Conservation (phyloP, 2,888 invertebrate genomes). For the Aplocera efformata region DNA sequence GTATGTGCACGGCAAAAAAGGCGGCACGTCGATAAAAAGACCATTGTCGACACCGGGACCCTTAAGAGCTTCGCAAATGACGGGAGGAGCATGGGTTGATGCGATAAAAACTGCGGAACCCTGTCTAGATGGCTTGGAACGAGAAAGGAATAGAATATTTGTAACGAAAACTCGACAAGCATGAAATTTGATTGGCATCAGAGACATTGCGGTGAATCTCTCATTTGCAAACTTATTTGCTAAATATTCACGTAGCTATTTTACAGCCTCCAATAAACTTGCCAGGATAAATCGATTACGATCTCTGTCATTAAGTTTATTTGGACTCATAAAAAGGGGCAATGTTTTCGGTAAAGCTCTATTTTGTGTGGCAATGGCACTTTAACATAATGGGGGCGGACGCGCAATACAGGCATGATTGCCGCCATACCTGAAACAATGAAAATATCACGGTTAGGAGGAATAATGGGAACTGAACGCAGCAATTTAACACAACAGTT, state of each 20-base stretch:
- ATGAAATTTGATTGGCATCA: constrained; percentile 59
- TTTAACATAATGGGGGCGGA: constrained; percentile 11
- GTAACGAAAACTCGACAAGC: constrained; percentile 47
- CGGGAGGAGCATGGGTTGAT: constrained; percentile 54
- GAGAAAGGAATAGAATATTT: constrained; percentile 53
- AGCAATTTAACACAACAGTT: too few relatives aligned
- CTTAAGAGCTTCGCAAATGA: constrained; percentile 65
- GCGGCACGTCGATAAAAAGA: constrained; percentile 65
- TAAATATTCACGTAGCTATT: constrained; percentile 22
- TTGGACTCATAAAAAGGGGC: constrained; percentile 18
- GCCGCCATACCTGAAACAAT: constrained; percentile 23
- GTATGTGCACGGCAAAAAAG: constrained; percentile 57
- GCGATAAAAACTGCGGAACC: constrained; percentile 64
- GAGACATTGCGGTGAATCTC: constrained; percentile 35
- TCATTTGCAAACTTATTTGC: constrained; percentile 23
- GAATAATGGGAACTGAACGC: too few relatives aligned
- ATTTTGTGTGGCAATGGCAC: constrained; percentile 14
- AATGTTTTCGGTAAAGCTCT: constrained; percentile 16
- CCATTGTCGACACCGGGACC: constrained; percentile 63
- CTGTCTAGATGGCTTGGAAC: constrained; percentile 42
- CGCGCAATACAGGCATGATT: constrained; percentile 11
- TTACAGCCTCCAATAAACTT: constrained; percentile 25
- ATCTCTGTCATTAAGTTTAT: constrained; percentile 27
- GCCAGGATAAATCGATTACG: constrained; percentile 25
- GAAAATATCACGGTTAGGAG: constrained; percentile 9